Evolutionary conservation across 2,113 vertebrate genomes (phyloP).

Genomic region (Alligator mississippiensis): DNA sequence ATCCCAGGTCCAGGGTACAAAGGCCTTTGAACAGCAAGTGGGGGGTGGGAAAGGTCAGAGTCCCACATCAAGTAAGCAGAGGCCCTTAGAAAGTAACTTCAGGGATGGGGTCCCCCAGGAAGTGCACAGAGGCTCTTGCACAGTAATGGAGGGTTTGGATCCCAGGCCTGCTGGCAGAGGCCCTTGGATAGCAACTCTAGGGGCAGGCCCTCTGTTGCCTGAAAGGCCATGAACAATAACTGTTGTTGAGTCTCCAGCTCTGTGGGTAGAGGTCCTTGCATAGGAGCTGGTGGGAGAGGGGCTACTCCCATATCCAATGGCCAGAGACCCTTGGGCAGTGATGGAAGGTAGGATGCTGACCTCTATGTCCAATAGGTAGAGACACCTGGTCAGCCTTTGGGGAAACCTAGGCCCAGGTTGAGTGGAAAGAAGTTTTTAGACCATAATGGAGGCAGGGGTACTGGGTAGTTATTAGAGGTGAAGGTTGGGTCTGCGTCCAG

Average conservation of each 20-base stretch:
- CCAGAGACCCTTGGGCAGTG: too few relatives aligned
- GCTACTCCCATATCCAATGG: too few relatives aligned
- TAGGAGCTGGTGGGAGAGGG: too few relatives aligned
- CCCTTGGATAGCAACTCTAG: not conserved
- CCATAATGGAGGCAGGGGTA: not conserved
- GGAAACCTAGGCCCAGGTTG: not conserved
- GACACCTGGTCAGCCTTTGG: not conserved
- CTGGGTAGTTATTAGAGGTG: too few relatives aligned
- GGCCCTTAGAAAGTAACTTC: rapidly evolving
- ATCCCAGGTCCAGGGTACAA: too few relatives aligned
- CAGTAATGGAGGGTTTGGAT: not conserved
- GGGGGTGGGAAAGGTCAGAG: not conserved
- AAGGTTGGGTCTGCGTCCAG: too few relatives aligned
- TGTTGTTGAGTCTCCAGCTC: not conserved
- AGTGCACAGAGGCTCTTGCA: not conserved
- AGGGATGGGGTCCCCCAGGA: not conserved
- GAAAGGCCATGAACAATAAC: too few relatives aligned
- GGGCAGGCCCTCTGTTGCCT: too few relatives aligned
- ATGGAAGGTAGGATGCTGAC: not conserved
- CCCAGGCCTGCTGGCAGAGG: not conserved
- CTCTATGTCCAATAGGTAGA: not conserved
- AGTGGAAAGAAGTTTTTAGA: not conserved
- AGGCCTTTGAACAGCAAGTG: too few relatives aligned
- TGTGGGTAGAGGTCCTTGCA: not conserved
- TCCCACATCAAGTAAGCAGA: rapidly evolving